These are phyloP conservation scores for Orius laevigatus DNA, from an alignment of 1,140 invertebrate genomes.

Conservation along the genomic window DNA sequence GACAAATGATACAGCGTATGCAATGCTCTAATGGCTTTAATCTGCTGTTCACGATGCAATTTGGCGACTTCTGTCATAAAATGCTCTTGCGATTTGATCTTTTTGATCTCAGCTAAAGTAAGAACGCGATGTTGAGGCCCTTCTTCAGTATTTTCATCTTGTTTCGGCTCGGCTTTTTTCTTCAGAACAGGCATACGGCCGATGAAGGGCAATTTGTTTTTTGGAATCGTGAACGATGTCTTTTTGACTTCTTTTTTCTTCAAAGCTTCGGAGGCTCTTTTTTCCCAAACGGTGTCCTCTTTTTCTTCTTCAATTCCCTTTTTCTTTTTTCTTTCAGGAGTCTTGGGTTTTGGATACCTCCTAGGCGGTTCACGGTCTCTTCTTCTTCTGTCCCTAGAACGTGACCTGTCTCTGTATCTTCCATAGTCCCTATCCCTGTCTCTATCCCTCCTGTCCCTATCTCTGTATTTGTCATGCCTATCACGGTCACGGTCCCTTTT, in stretches of 20 bases:
- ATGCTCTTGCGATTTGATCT: no score
- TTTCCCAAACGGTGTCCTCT: constrained; percentile 27
- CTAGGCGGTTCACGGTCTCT: not conserved
- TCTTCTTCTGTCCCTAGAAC: not conserved
- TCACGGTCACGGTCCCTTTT: constrained; percentile 23
- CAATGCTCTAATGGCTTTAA: no score
- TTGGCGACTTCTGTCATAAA: no score
- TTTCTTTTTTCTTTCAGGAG: constrained; percentile 8
- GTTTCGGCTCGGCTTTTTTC: constrained; percentile 31
- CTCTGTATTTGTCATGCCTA: constrained; percentile 23
- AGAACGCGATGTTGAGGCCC: no score
- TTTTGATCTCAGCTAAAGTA: no score
- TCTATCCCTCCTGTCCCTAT: constrained; percentile 23
- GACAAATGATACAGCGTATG: no score
- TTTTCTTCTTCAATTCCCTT: constrained; percentile 23
- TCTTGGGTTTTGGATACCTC: not conserved
- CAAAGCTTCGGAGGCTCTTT: constrained; percentile 24
- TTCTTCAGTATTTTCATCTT: not conserved
- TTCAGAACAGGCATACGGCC: constrained; percentile 50
- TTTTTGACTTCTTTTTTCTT: constrained; percentile 17
- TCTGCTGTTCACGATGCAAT: no score
- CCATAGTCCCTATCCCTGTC: constrained; percentile 23
- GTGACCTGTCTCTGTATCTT: not conserved
- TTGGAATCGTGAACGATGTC: constrained; percentile 18
- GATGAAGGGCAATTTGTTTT: constrained; percentile 47